Evolutionary conservation across 2,888 invertebrate species (phyloP).

Genomic region (Drosophila mercatorum): DNA sequence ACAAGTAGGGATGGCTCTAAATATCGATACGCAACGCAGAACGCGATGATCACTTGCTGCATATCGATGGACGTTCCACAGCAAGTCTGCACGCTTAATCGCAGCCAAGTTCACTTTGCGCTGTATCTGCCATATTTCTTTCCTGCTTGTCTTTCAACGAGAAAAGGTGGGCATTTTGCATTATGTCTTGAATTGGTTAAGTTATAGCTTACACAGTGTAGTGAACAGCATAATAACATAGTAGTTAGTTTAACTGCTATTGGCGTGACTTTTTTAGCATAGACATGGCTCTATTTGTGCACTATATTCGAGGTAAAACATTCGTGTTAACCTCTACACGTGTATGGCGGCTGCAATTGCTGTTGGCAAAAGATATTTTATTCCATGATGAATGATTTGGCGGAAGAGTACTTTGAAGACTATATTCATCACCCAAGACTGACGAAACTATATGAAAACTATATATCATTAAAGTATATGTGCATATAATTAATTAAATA

Average conservation of each 20-base stretch:
- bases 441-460: conserved; percentile 46
- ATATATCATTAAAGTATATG: not conserved
- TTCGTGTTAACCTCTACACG: conserved; percentile 51
- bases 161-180: conserved; percentile 83
- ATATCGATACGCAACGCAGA: conserved; percentile 31
- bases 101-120: conserved; percentile 72
- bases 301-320: conserved; percentile 59
- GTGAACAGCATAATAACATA: conserved; percentile 25
- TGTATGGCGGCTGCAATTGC: conserved; percentile 37
- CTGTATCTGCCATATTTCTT: conserved; percentile 78
- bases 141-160: conserved; percentile 84
- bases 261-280: conserved; percentile 17
- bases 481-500: conserved; percentile 19
- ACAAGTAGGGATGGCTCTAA: conserved; percentile 46
- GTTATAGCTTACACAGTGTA: conserved; percentile 46
- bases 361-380: conserved; percentile 15
- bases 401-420: conserved; percentile 85
- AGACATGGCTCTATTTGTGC: conserved; percentile 19
- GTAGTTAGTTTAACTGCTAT: conserved; percentile 4
- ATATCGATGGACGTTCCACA: conserved; percentile 14
- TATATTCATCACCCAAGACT: conserved; percentile 85
- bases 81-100: conserved; percentile 53
- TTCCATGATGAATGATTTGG: conserved; percentile 81
- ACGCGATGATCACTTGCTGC: not conserved
- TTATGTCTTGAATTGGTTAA: conserved; percentile 73